A percentile compares a stretch with the other conserved stretches of the same genome.
Conservation (phyloP, 2,113 vertebrate genomes). For the Gymnobelideus leadbeateri region DNA sequence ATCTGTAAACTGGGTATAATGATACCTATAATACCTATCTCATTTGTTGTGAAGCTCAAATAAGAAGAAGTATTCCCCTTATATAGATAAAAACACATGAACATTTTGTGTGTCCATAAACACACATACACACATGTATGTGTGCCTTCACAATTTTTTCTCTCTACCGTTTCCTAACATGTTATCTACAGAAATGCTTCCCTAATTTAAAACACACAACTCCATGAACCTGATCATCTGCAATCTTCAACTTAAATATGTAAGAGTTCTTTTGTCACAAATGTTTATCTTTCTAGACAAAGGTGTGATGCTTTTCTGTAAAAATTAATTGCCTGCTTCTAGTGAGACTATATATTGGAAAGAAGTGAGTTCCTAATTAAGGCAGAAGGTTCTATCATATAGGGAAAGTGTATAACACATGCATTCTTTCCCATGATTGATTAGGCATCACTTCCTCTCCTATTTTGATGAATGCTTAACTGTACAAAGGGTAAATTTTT, state of each 20-base stretch:
- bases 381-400: background rate
- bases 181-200: conserved; percentile 40
- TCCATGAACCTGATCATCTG: background rate
- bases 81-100: background rate
- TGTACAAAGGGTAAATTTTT: conserved; percentile 42
- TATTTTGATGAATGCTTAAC: conserved; percentile 26
- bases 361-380: conserved; percentile 59
- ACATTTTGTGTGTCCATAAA: background rate
- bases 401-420: background rate
- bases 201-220: background rate
- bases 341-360: conserved; percentile 49
- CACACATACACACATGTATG: background rate
- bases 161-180: background rate
- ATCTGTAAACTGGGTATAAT: background rate
- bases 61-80: background rate
- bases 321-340: conserved; percentile 54
- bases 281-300: conserved; percentile 68
- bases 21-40: background rate
- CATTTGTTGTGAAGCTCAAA: background rate
- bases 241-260: conserved; percentile 59
- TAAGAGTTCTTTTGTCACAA: conserved; percentile 76
- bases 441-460: conserved; percentile 20
- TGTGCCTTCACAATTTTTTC: background rate
- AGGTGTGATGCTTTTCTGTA: conserved; percentile 71
- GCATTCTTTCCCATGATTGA: conserved; percentile 16